These are phyloP conservation scores for Pimephales promelas DNA, from an alignment of 2,113 vertebrate species.

Conservation along the genomic window DNA sequence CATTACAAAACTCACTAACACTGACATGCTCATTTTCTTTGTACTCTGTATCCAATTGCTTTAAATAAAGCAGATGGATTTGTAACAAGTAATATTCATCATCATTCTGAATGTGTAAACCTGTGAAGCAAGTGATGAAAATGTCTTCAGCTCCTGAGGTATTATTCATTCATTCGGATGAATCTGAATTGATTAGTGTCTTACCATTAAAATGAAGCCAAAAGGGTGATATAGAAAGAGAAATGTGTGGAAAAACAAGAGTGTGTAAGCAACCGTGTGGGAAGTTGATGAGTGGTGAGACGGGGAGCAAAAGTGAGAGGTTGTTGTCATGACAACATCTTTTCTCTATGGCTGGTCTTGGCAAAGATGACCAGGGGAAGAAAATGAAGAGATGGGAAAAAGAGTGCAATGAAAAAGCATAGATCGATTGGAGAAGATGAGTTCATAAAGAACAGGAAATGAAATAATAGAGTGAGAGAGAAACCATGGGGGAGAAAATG, in stretches of 20 bases:
- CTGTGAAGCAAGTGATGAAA: neutral
- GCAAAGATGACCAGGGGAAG: neutral
- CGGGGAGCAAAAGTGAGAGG: neutral
- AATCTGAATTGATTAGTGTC: neutral
- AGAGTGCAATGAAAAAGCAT: constrained; percentile 3
- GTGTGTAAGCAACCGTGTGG: constrained; percentile 5
- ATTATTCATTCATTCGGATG: neutral
- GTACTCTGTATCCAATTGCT: neutral
- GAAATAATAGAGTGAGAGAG: neutral
- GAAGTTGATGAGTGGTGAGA: constrained; percentile 3
- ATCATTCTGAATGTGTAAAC: neutral
- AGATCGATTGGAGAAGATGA: constrained; percentile 5
- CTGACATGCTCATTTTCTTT: neutral
- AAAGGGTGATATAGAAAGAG: neutral
- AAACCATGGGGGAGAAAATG: neutral
- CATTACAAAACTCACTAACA: neutral
- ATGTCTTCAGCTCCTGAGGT: neutral
- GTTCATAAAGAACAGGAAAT: constrained; percentile 6
- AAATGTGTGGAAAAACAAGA: constrained; percentile 10
- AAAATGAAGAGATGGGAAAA: constrained; percentile 8
- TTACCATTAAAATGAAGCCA: neutral
- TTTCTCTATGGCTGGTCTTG: constrained; percentile 4
- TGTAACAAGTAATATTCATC: neutral
- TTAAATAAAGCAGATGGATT: neutral
- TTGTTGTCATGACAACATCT: constrained; percentile 53